Evolutionary conservation across 2,888 invertebrate species (phyloP), one percentile per base, ranked within the genome.

Genomic region (Didymodactylos carnosus): DNA sequence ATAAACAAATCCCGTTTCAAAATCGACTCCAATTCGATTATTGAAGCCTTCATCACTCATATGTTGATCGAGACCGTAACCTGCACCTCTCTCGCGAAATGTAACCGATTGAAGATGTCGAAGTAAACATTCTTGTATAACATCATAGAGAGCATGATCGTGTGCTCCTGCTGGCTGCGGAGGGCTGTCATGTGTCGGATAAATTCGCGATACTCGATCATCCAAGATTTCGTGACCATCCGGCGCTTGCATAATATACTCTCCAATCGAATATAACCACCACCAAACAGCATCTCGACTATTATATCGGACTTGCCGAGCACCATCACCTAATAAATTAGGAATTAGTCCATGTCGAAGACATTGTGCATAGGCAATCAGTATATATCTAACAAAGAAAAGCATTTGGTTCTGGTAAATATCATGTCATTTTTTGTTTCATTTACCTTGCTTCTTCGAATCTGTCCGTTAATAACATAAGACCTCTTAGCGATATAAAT

Each of bases 271-370:
- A 80, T 92, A 88, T 78, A 98, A 85, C 98, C 98, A 99, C 91
- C 94, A 98, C 98, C 98, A 98, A 75, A 95, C 88, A 72, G 98
- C 92, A 85, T 99, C 98, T 75, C 98, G 89, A 82, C 95, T 94
- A 84, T 98, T 95, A 84, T 87, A 95, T 80, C 90, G 88, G 25
- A 94, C 88, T 82, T 88, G 89, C n/a, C n/a, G n/a, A 40, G 85
- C 86, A 13, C 97, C 97, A 70, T 79, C 80, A 83, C 94, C 94
- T 78, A 98, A 86, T 76, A 98, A 87, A 86, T 98, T 98, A 2
- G 98, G 98, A 78, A 99, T 92, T 72, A 98, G 87, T 0, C 98
- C 98, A 84, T 98, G 97, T 16, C 97, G 88, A 78, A 98, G 84
- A 78, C 91, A 91, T 69, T 89, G 90, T n/a, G 88, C 97, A 85